Conservation (phyloP, 2,888 invertebrate species). For the Siphlonurus alternatus region DNA sequence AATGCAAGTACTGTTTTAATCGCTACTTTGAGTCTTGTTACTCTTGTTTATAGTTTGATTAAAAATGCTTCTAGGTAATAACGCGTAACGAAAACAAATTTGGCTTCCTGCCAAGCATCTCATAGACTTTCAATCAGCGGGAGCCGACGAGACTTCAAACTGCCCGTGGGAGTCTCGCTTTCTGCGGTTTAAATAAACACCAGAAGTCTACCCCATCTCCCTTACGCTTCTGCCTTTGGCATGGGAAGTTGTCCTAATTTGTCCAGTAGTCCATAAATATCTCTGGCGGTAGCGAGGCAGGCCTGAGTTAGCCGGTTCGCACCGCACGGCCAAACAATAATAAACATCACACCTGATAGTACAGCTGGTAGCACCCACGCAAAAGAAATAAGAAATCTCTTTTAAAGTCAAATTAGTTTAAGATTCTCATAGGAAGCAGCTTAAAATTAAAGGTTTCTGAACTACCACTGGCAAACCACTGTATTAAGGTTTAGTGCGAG, state of each 20-base stretch:
- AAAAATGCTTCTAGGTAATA: neutral
- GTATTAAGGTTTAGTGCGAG: too few species aligned
- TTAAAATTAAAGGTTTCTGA: too few species aligned
- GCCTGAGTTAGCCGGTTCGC: neutral
- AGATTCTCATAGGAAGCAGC: too few species aligned
- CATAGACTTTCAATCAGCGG: neutral
- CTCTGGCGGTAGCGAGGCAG: neutral
- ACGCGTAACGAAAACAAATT: neutral
- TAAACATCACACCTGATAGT: neutral
- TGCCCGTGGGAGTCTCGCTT: neutral
- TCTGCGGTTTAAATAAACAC: slow-evolving; percentile 2
- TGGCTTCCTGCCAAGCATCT: neutral
- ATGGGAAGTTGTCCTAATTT: slow-evolving; percentile 1
- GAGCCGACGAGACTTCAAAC: neutral
- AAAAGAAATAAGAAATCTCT: too few species aligned
- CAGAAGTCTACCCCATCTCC: neutral
- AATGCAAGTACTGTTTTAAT: too few species aligned
- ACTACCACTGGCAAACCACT: too few species aligned
- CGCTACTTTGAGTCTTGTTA: too few species aligned
- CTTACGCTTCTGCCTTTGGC: neutral
- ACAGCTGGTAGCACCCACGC: neutral
- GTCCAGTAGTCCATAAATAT: neutral
- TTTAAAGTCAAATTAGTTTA: too few species aligned
- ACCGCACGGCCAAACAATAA: neutral
- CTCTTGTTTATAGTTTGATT: too few species aligned